Evolutionary conservation across 2,113 vertebrate genomes (phyloP).

Genomic region (Tragelaphus imberbis): DNA sequence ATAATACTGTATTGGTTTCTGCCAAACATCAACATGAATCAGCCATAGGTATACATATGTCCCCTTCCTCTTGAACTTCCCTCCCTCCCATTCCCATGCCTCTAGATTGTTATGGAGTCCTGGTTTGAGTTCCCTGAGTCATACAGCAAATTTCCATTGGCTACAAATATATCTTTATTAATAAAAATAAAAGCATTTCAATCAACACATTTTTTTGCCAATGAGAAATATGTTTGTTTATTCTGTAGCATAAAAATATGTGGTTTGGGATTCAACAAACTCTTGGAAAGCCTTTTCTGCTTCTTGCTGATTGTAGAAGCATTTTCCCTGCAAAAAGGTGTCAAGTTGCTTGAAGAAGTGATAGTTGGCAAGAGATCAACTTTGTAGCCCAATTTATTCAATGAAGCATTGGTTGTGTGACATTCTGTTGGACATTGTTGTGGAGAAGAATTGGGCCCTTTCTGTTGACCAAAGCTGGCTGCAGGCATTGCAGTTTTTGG

Average conservation of each 20-base stretch:
- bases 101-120: background rate
- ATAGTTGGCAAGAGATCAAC: background rate
- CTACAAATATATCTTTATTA: background rate
- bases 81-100: background rate
- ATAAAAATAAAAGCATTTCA: background rate
- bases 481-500: background rate
- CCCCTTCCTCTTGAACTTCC: background rate
- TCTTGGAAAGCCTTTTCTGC: background rate
- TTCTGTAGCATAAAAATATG: background rate
- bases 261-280: background rate
- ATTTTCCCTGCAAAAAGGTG: background rate
- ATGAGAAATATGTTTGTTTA: background rate
- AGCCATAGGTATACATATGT: background rate
- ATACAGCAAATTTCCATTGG: background rate
- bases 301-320: background rate
- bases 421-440: accelerated
- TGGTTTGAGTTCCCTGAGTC: background rate
- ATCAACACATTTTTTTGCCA: background rate
- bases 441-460: background rate
- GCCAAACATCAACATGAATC: background rate
- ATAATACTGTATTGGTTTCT: background rate
- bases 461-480: background rate
- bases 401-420: background rate
- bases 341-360: background rate
- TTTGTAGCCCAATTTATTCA: background rate